Evolutionary conservation across 2,113 vertebrate species (phyloP), one percentile per base, ranked within the genome.

Genomic region (Misgurnus mizolepis): DNA sequence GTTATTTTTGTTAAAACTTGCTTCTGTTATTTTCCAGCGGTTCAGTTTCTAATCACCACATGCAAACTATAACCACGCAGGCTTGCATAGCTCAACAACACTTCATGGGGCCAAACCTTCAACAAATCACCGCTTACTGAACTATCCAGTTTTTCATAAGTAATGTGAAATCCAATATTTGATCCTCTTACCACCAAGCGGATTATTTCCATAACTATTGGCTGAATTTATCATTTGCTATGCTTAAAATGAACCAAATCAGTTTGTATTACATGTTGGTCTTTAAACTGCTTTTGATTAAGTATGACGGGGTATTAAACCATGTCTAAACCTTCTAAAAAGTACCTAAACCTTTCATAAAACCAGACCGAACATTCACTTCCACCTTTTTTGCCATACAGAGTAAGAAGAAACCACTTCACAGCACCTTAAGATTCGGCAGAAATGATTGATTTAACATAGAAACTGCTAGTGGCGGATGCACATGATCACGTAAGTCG

Each of bases 381-480:
- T 14, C 18, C n/a, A 56, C 67, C 15, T 56, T 15, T 15, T 15
- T 3, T 15, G 14, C 12, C 50, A 17, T 53, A 53, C 55, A 58
- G 55, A 58, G 53, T 56, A 17, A 17, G 53, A 66, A 78, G 62
- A 68, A 67, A 70, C 60, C 72, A 56, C 56, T 81, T 70, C 77
- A 84, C 80, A 76, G 70, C 81, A 83, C 67, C 53, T 71, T 15
- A 34, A 82, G 69, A 67, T 65, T 67, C 22, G 76, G 61, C 60
- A 75, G 64, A 79, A 66, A 43, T 41, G 76, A 68, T 64, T 34
- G 70, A 61, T 61, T 58, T 68, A 80, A 73, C 72, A 79, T 15
- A 43, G 76, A 88, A 76, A 83, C 34, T 5, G 56, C 80, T 65
- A 72, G 68, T 73, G 78, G 85, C 64, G 55, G 73, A 69, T 50